Base-by-base conservation (phyloP, 2,888 invertebrate species). In the Stenolophus ochropezus region DNA sequence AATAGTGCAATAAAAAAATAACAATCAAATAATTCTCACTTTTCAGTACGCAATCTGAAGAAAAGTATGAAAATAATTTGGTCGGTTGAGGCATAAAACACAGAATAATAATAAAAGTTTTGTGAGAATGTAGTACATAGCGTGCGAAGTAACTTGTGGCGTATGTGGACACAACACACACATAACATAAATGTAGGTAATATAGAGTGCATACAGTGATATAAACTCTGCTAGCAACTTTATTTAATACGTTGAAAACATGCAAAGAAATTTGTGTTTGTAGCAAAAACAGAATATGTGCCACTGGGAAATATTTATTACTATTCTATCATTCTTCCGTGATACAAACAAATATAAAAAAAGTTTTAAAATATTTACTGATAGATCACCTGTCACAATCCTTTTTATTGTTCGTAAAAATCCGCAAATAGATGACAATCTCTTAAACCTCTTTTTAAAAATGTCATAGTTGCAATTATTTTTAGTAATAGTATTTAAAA, bases 51-150 rank as follows among this genome's bases (percentile, higher is more conserved):
- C n/a, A 69, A 69, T 69, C 33, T 69, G 33, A 33, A 61, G 18
- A 27, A 14, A 69, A 33, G 18, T 33, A 69, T 69, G 65, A 20
- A 33, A 61, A 61, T 61, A 61, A 61, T 27, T 61, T 61, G 14
- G 25, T 11, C 14, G 21, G 25, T 25, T 16, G 16, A 8, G 5
- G 27, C 18, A 69, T 69, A 69, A 33, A 69, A 69, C 65, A 69
- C 27, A 69, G 65, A 69, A 33, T 69, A 27, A 69, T 69, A 69
- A 69, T 33, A 69, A 69, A 69, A 69, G 65, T 69, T 69, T 69
- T 42, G 65, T 69, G 65, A 16, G 65, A 33, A 69, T 69, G 33
- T 27, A 69, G 65, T 69, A 27, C 65, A 69, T 69, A 27, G 65
- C 65, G 65, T 69, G 65, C 65, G 27, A 69, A 69, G 65, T 61